phyloP scores from a whole-genome alignment of 1,140 invertebrate genomes.

The Sarcophaga peregrina region DNA sequence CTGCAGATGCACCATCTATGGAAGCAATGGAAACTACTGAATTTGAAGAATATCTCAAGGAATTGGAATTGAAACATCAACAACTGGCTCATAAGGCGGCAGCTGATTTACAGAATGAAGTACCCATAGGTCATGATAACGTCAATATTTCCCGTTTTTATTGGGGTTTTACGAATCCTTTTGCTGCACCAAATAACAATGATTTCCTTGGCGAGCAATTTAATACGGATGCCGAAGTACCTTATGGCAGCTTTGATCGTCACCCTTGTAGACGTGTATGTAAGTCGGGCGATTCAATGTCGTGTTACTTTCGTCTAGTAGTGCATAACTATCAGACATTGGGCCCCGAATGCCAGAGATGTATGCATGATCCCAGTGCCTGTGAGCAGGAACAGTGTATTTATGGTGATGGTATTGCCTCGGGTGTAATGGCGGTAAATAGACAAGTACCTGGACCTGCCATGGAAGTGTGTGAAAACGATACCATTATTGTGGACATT shows the following conservation, averaged over 20 bases:
- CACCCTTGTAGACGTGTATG: conserved; percentile 61
- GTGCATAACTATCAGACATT: conserved; percentile 59
- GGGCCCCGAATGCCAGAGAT: conserved; percentile 72
- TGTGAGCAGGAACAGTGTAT: conserved; percentile 75
- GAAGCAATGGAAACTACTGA: neutral
- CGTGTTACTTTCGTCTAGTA: conserved; percentile 60
- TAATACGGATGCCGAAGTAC: neutral
- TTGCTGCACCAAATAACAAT: neutral
- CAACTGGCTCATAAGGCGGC: too few relatives aligned
- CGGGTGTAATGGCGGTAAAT: conserved; percentile 81
- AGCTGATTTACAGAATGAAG: neutral
- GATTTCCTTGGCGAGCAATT: neutral
- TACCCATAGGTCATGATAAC: neutral
- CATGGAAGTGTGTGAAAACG: conserved; percentile 88
- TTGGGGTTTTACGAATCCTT: conserved; percentile 23
- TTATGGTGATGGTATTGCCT: conserved; percentile 75
- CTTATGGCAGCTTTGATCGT: conserved; percentile 28
- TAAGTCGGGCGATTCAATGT: conserved; percentile 54
- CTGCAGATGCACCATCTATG: too few relatives aligned
- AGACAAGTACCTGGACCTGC: conserved; percentile 83
- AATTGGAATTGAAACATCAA: neutral
- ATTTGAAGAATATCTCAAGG: neutral
- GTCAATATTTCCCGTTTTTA: conserved; percentile 2
- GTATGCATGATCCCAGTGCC: conserved; percentile 71
- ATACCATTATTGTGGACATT: conserved; percentile 86